A percentile compares a stretch with the other conserved stretches of the same genome.
Conservation (phyloP, 2,797 vertebrate species). For the Coilia nasus region DNA sequence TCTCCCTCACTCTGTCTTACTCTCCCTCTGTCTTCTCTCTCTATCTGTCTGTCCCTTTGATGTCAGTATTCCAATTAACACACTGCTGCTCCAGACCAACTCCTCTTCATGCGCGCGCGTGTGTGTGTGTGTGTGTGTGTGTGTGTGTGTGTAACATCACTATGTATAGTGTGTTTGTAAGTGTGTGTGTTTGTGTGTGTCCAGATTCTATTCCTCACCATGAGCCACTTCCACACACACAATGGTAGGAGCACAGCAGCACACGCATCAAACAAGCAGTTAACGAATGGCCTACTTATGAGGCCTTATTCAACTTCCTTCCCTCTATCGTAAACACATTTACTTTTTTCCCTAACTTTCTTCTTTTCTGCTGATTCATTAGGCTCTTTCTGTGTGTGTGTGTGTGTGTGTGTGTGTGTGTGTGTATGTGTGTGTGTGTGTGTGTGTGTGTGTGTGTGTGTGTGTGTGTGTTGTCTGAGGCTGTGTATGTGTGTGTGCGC, state of each 20-base stretch:
- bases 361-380: neutral
- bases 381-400: neutral
- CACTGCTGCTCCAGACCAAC: neutral
- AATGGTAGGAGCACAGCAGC: too few relatives aligned
- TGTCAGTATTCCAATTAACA: neutral
- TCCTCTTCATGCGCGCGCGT: too few relatives aligned
- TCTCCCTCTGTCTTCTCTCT: too few relatives aligned
- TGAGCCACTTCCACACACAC: neutral
- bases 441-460: neutral
- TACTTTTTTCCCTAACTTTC: neutral
- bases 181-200: too few relatives aligned
- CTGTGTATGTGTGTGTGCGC: neutral
- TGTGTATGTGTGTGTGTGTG: neutral
- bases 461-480: neutral
- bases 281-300: neutral
- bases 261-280: neutral
- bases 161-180: too few relatives aligned
- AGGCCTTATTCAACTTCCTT: neutral
- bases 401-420: neutral
- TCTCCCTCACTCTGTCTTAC: too few relatives aligned
- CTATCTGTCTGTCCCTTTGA: conserved; percentile 2
- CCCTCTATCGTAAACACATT: neutral
- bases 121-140: too few relatives aligned
- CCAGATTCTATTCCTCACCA: too few relatives aligned
- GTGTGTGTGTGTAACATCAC: too few relatives aligned